Conservation (phyloP, 1,140 invertebrate species). For the Gonatopus flavifemur region DNA sequence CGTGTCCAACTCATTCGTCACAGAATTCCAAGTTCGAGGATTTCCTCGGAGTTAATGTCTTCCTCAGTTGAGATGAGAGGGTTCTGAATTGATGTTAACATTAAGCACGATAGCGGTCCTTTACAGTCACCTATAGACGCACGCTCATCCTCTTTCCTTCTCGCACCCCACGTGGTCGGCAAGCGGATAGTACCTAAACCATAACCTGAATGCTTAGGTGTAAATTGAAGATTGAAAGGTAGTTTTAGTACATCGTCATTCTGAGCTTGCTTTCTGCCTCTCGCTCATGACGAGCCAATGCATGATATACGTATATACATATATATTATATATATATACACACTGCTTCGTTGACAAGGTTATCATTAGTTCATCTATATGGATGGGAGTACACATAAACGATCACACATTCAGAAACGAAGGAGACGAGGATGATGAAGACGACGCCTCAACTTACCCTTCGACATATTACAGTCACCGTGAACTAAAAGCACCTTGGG, state of each 20-base stretch:
- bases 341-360: constrained; percentile 17
- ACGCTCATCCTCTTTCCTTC: neutral
- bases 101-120: neutral
- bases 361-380: constrained; percentile 16
- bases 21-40: neutral
- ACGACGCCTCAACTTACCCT: neutral
- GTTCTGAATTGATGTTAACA: neutral
- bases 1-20: too few species aligned
- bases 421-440: too few species aligned
- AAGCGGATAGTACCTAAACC: neutral
- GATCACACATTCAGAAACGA: neutral
- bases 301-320: constrained; percentile 11
- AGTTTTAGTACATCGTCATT: constrained; percentile 9
- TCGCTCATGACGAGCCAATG: constrained; percentile 4
- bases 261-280: neutral
- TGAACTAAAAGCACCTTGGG: too few species aligned
- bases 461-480: too few species aligned
- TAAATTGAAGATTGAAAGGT: constrained; percentile 25
- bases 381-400: neutral
- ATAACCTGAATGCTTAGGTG: constrained; percentile 15
- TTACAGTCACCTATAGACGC: neutral
- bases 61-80: neutral
- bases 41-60: neutral
- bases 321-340: too few species aligned
- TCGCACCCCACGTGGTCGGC: neutral